Base-by-base conservation (phyloP, 2,113 vertebrate genomes). In the Pseudopodoces humilis region DNA sequence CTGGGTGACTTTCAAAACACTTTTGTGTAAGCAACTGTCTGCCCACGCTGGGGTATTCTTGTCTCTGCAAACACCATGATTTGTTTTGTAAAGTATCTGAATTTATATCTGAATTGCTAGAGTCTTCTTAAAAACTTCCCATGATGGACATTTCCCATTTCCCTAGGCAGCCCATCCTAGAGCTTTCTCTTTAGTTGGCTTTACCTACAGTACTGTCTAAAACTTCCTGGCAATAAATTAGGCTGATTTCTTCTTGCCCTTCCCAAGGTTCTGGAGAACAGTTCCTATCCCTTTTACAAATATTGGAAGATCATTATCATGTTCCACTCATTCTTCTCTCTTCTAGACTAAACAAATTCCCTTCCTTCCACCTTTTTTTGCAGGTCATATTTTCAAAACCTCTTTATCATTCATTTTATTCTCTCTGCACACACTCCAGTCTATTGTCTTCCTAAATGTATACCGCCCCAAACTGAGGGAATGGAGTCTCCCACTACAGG, bases 301-400 rank as follows among this genome's bases (percentile, higher is more conserved):
- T 91, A 75, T 3, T 78, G 80, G 88, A 70, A 93, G 92, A 88
- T 67, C 68, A 68, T 93, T 83, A 86, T 78, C 68, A 5, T 86
- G 86, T 86, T 88, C 94, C 86, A 44, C 35, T 94, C 72, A 93
- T 95, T 97, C 92, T 95, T 97, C 69, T 75, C 35, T 70, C 80
- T 86, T 83, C 59, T 92, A 96, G 88, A 92, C 95, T 92, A 97
- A 92, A 96, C 96, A 95, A 90, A 75, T 80, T 81, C 86, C 81
- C 69, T 96, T 96, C 92, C 95, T 96, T 95, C 94, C 95, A 96
- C 80, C 80, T 93, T 86, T 92, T 75, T 49, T 78, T 92, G 39
- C 60, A 81, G 86, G 83, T 81, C 94, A 71, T 83, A 69, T 93
- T 97, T 96, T 86, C 86, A 84, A 83, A 94, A 92, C 91, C 88